phyloP scores from a whole-genome alignment of 2,113 vertebrate genomes.

The Amblyornis subalaris region DNA sequence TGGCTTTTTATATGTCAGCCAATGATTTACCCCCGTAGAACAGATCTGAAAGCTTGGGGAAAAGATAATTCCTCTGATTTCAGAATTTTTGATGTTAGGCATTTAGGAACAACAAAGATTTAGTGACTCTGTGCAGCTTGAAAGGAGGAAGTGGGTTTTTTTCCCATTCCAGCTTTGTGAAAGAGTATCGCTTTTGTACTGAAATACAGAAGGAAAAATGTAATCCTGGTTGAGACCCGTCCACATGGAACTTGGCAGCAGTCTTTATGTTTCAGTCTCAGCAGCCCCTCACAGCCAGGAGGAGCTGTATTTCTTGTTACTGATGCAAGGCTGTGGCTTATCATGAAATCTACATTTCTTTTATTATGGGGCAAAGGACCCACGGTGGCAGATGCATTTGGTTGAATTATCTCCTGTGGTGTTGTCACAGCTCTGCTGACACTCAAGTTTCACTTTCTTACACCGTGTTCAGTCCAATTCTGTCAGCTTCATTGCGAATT shows the following conservation, averaged over 20 bases:
- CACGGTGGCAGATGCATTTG: background rate
- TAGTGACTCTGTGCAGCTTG: background rate
- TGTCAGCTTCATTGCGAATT: background rate
- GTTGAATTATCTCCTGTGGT: background rate
- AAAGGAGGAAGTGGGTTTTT: background rate
- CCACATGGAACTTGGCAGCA: background rate
- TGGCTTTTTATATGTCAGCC: background rate
- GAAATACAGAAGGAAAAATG: background rate
- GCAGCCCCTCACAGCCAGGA: conserved; percentile 5
- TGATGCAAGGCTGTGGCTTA: background rate
- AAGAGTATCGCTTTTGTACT: background rate
- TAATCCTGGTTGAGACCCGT: background rate
- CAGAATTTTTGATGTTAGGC: background rate
- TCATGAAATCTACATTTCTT: background rate
- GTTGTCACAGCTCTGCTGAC: background rate
- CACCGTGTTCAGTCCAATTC: background rate
- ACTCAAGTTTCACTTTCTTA: background rate
- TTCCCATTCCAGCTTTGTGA: background rate
- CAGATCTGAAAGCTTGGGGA: background rate
- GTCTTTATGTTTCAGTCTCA: background rate
- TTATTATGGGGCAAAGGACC: background rate
- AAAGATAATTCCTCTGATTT: conserved; percentile 23
- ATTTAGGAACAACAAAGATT: conserved; percentile 36
- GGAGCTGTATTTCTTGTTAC: background rate
- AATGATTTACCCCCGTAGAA: background rate